Conservation (phyloP, 2,113 vertebrate species). For the Channa maculata region DNA sequence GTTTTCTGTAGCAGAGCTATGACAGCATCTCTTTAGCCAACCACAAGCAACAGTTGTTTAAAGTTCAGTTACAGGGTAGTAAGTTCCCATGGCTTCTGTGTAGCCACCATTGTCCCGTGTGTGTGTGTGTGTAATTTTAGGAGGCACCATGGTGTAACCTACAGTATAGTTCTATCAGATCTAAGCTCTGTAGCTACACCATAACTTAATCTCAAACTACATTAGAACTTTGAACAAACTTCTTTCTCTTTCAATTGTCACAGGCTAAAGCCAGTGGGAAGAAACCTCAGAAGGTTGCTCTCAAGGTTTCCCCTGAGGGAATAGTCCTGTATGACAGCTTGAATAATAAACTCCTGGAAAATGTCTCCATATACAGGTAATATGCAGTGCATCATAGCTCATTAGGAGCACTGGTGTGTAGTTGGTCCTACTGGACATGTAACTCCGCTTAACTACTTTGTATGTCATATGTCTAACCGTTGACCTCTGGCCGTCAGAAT, state of each 20-base stretch:
- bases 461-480: conserved; percentile 25
- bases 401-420: no score
- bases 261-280: conserved; percentile 94
- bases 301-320: conserved; percentile 91
- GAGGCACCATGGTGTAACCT: no score
- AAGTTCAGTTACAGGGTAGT: no score
- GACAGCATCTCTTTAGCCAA: no score
- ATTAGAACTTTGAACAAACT: neutral
- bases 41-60: no score
- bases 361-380: conserved; percentile 95
- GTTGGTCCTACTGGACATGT: neutral
- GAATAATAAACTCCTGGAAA: conserved; percentile 89
- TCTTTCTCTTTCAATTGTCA: neutral
- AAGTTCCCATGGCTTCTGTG: no score
- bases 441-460: neutral
- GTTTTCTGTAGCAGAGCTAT: no score
- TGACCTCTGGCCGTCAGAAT: conserved; percentile 82
- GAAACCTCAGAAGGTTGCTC: conserved; percentile 91
- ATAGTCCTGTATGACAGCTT: conserved; percentile 86
- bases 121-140: no score
- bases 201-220: neutral
- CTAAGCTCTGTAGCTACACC: neutral
- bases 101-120: no score
- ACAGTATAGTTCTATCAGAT: neutral
- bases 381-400: neutral